Base-by-base conservation (phyloP, 2,888 invertebrate species). In the Cerastis leucographa region DNA sequence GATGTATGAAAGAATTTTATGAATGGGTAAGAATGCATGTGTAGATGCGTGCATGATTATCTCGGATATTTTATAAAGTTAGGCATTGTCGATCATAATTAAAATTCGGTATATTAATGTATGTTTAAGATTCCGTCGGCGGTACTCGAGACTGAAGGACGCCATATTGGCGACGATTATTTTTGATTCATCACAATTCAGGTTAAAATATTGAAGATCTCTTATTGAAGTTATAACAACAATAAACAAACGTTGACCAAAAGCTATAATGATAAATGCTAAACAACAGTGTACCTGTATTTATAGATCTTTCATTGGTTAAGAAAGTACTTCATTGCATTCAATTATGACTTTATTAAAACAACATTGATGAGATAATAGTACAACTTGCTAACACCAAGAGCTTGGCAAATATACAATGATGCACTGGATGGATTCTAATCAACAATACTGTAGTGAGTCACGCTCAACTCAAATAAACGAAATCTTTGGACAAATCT, bases 91-190 rank as follows among this genome's bases (percentile, higher is more conserved):
- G 92, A 93, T 92, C 93, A 93, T 92, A 91, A 91, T 91, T 90
- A 91, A 92, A 92, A 94, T 94, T 94, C 93, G 94, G 93, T 94
- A 90, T 94, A 93, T 86, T 86, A 87, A 89, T 87, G 90, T 92
- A 93, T 94, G 94, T 94, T 92, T 95, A 95, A 94, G 95, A 92
- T 93, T 94, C 95, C 93, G 94, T 93, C 94, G 92, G 92, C 90
- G 89, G 94, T 92, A 90, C 89, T 90, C 87, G 93, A 93, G 95
- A 93, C 92, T 90, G 91, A 92, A 94, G 95, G 96, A 94, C 95
- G 92, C 96, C 96, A 96, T 96, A 95, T 96, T 96, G 96, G 96
- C 95, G 96, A 92, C 84, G 87, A 86, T 88, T 87, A 81, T 91
- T 91, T 92, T 93, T 92, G 92, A 89, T 94, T 95, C 94, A 94